A percentile compares a stretch with the other conserved stretches of the same genome.
phyloP scores from a whole-genome alignment of 1,140 invertebrate genomes.

The Ooceraea biroi region DNA sequence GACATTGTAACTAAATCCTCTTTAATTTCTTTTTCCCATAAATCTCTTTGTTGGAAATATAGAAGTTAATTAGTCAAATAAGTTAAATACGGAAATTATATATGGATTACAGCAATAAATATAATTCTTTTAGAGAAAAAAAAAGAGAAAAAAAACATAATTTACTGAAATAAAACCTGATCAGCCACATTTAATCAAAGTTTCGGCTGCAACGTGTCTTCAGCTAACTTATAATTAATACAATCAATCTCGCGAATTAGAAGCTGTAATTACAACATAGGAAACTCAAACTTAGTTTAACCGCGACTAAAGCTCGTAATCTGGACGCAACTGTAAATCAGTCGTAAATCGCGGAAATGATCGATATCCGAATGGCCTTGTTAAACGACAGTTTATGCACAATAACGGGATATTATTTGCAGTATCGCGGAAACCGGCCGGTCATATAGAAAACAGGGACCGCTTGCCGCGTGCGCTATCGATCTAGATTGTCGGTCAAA shows the following conservation, averaged over 20 bases:
- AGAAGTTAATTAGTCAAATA: background rate
- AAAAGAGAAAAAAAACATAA: background rate
- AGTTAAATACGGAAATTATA: background rate
- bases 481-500: slow-evolving; percentile 69
- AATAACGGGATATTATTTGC: slow-evolving; percentile 65
- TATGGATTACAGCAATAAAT: background rate
- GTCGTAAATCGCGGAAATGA: background rate
- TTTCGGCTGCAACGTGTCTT: background rate
- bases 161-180: background rate
- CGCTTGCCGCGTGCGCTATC: slow-evolving; percentile 64
- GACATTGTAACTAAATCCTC: too few species aligned
- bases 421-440: slow-evolving; percentile 60
- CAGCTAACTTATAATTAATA: slow-evolving; percentile 30
- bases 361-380: slow-evolving; percentile 34
- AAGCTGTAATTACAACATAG: background rate
- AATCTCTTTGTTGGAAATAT: background rate
- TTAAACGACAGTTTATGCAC: slow-evolving; percentile 59
- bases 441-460: slow-evolving; percentile 65
- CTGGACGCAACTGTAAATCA: background rate
- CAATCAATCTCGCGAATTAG: slow-evolving; percentile 14
- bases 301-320: slow-evolving; percentile 2
- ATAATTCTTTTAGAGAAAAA: background rate
- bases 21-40: too few species aligned
- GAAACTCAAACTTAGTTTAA: slow-evolving; percentile 9
- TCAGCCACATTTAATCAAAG: background rate